Evolutionary conservation across 37 sponge, comb jelly and placozoan species (phyloP), one percentile per base, ranked within the genome.

Genomic region (Bolinopsis microptera): DNA sequence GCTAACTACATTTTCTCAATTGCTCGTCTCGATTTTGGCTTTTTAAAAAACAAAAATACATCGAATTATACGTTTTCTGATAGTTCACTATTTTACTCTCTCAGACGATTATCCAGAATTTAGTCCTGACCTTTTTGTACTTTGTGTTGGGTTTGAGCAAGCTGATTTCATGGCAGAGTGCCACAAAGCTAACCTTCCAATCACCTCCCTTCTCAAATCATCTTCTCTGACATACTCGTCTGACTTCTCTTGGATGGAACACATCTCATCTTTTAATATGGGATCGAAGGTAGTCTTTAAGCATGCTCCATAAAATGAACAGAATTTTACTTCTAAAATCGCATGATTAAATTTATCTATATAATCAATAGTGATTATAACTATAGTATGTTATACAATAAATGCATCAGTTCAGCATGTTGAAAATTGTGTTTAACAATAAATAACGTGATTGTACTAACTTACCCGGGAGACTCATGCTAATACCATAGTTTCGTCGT

Each of bases 111-210:
- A 86, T 38, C 90, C 90, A 1, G 90, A 86, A 40, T 38, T 35
- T 48, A 41, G 90, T n/a, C 90, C 90, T 0, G 90, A 86, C 61
- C 23, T 86, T 1, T 86, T 41, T 39, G 90, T 86, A 24, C 5
- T 86, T 40, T 86, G 90, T 41, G 41, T 41, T 21, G 90, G 90
- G 27, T 86, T 86, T 27, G 90, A 86, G n/a, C 90, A 86, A 38
- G 23, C 90, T 18, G 90, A 86, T 3, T 33, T 86, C 8, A 9
- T 86, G n/a, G 90, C 32, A n/a, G 90, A 86, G 61, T 86, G 90
- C 22, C 24, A 34, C 30, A 86, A 86, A 34, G 26, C 61, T 0
- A 86, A 86, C 3, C 90, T 86, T 34, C 90, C 90, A 5, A 34
- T 86, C 61, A 86, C 90, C 25, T 35, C 36, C 5, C 90, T 86